Evolutionary conservation across 2,888 invertebrate species (phyloP), one percentile per base, ranked within the genome.

Genomic region (Lasioglossum marginatum): DNA sequence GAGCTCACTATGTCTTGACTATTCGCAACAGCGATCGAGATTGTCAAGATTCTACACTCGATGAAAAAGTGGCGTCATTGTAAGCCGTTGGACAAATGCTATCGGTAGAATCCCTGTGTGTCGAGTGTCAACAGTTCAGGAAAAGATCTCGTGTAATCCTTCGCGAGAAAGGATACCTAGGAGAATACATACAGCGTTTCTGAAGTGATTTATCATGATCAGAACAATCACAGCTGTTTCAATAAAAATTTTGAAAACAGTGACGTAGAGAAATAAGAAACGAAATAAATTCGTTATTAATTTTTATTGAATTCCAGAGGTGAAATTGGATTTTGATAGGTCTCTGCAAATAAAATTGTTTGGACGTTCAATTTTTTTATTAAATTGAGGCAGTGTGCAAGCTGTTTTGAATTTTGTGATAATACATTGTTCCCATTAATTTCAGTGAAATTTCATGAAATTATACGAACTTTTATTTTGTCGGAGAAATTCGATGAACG

Each of bases 41-140:
- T 66, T 19, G 34, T 34, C 66, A 34, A 31, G 66, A 34, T 34
- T 66, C 66, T 66, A 34, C 34, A 8, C 19, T 19, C 19, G 66
- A 23, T 8, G 19, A 66, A 34, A 34, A 66, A 34, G 31, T 19
- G 31, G 19, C 31, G 63, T 63, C 31, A 16, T 31, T 63, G 27
- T 66, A 66, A 66, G 34, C 66, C 31, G 63, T 63, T 63, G 66
- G 10, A 66, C 66, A 66, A 66, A 63, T 63, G 16, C 63, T 63
- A 27, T 27, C 63, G 63, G 31, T 34, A 34, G 34, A 66, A 34
- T 66, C 8, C 23, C 23, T 66, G 34, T 66, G 66, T 66, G 8
- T 34, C 23, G 34, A 19, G 66, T 34, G 34, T 34, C 19, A 34
- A 66, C 10, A 63, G 34, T 66, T 34, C 19, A 66, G 66, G 34